Conservation (phyloP, 2,113 vertebrate species). For the Plecotus auritus region DNA sequence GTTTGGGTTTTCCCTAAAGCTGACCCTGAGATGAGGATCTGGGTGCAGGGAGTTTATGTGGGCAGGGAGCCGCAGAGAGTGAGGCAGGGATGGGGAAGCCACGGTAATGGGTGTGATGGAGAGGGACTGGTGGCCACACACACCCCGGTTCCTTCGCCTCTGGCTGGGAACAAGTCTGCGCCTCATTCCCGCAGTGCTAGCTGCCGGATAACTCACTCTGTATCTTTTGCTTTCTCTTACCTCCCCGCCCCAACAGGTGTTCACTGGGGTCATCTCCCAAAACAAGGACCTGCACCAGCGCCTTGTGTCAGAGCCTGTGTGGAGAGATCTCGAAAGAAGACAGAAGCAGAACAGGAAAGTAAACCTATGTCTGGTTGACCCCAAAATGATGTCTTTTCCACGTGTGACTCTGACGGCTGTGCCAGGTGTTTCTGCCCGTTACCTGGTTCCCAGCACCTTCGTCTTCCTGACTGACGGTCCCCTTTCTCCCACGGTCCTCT, state of each 20-base stretch:
- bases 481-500: neutral
- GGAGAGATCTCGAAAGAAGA: neutral
- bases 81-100: neutral
- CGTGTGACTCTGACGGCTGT: neutral
- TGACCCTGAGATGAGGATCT: neutral
- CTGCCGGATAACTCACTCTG: neutral
- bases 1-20: neutral
- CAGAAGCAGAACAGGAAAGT: neutral
- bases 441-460: neutral
- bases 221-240: neutral
- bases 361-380: neutral
- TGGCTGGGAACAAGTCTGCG: neutral
- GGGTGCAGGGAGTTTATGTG: neutral
- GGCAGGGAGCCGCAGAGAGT: no score
- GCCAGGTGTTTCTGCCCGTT: neutral
- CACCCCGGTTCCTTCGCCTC: rapidly evolving
- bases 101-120: neutral
- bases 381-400: neutral
- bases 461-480: neutral
- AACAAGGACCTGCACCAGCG: neutral
- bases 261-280: neutral
- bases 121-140: no score
- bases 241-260: neutral
- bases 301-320: neutral
- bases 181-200: neutral